Evolutionary conservation across 2,113 vertebrate genomes (phyloP).

Genomic region (Podiceps cristatus): DNA sequence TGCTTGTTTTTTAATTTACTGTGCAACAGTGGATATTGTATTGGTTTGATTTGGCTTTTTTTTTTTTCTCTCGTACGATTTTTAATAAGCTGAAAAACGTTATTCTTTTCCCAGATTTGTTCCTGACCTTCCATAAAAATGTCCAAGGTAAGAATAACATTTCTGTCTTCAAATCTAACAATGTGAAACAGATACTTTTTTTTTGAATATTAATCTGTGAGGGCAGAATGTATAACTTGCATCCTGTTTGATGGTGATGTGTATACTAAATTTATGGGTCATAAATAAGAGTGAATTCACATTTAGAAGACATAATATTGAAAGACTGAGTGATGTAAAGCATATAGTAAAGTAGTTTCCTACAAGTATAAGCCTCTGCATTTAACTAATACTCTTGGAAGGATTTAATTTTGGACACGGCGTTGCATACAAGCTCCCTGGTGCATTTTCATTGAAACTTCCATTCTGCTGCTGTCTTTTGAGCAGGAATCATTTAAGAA

Average conservation of each 20-base stretch:
- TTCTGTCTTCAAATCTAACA: not conserved
- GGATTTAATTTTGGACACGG: not conserved
- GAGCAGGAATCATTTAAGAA: not conserved
- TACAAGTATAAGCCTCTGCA: not conserved
- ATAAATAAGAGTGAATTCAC: not conserved
- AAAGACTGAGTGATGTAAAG: not conserved
- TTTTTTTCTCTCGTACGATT: not conserved
- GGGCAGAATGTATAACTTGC: not conserved
- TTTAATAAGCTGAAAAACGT: not conserved
- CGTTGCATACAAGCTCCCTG: not conserved
- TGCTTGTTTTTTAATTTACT: not conserved
- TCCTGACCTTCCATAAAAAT: constrained; percentile 56
- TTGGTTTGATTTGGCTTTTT: not conserved
- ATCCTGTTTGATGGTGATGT: not conserved
- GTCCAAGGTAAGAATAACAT: constrained; percentile 77
- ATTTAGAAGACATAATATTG: not conserved
- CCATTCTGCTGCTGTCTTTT: not conserved
- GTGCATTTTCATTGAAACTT: not conserved
- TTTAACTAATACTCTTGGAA: not conserved
- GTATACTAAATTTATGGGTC: not conserved
- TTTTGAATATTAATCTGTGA: not conserved
- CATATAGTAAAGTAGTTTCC: not conserved
- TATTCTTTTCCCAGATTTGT: constrained; percentile 53
- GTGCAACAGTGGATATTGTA: not conserved
- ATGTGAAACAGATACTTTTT: not conserved